Evolutionary conservation across 2,888 invertebrate species (phyloP).

Genomic region (Scaptomyza polygonia): DNA sequence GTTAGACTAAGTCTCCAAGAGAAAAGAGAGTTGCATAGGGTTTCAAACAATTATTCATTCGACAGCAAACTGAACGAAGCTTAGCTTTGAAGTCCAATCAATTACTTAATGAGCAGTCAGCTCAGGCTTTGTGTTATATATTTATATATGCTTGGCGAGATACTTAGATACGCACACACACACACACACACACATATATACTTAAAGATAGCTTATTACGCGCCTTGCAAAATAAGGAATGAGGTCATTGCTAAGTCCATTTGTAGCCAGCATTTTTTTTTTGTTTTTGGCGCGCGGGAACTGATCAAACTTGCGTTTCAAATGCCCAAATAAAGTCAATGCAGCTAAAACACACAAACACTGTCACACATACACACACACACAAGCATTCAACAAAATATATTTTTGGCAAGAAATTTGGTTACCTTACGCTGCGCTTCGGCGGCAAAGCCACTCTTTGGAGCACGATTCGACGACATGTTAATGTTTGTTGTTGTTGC

Average conservation of each 20-base stretch:
- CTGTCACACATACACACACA: slow-evolving; percentile 13
- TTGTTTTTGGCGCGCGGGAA: slow-evolving; percentile 55
- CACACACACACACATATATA: slow-evolving; percentile 12
- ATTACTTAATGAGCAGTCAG: slow-evolving; percentile 32
- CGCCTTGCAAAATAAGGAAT: slow-evolving; percentile 57
- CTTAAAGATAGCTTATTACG: slow-evolving; percentile 55
- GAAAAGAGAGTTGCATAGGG: slow-evolving; percentile 8
- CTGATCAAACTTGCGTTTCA: slow-evolving; percentile 41
- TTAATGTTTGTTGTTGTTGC: slow-evolving; percentile 54
- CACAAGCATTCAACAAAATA: slow-evolving; percentile 19
- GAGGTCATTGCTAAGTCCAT: slow-evolving; percentile 73
- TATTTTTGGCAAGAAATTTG: slow-evolving; percentile 62
- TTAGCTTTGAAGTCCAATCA: slow-evolving; percentile 21
- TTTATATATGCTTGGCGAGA: slow-evolving; percentile 48
- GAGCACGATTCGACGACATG: slow-evolving; percentile 84
- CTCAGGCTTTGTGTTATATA: slow-evolving; percentile 9
- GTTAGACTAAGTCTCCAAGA: no score
- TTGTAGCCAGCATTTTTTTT: slow-evolving; percentile 54
- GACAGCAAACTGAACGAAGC: slow-evolving; percentile 11
- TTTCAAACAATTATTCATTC: not conserved
- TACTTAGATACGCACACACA: slow-evolving; percentile 22
- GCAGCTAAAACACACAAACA: slow-evolving; percentile 46
- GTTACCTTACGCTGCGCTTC: slow-evolving; percentile 97
- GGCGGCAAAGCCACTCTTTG: slow-evolving; percentile 93
- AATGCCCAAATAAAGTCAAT: slow-evolving; percentile 71